Conservation (phyloP, 2,113 vertebrate species). For the Sula dactylatra region DNA sequence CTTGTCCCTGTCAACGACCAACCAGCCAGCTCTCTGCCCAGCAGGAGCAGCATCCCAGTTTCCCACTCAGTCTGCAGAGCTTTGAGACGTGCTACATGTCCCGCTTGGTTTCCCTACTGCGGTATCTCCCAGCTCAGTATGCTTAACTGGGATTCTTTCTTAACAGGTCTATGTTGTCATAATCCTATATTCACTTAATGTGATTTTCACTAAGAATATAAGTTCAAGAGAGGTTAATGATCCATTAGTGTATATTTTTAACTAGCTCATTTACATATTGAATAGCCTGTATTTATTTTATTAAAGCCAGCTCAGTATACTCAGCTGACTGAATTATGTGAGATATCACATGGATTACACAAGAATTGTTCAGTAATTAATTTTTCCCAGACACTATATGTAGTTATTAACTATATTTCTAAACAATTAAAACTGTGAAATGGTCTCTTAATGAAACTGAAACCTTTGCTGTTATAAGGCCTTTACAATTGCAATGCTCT, state of each 20-base stretch:
- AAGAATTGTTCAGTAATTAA: slow-evolving; percentile 7
- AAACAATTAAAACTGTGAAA: slow-evolving; percentile 25
- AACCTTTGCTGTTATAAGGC: background rate
- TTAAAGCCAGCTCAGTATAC: slow-evolving; percentile 24
- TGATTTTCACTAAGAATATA: slow-evolving; percentile 45
- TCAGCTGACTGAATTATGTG: slow-evolving; percentile 23
- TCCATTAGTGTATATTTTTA: slow-evolving; percentile 61
- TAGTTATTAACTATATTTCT: slow-evolving; percentile 23
- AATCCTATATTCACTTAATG: slow-evolving; percentile 18
- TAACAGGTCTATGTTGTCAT: background rate
- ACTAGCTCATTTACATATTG: slow-evolving; percentile 45
- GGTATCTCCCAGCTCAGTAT: background rate
- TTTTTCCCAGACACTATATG: background rate
- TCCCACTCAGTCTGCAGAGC: background rate
- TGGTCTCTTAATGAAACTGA: background rate
- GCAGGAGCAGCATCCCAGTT: background rate
- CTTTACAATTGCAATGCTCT: background rate
- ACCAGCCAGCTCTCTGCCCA: background rate
- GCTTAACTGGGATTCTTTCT: background rate
- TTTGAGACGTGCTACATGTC: background rate
- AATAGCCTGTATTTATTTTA: slow-evolving; percentile 61
- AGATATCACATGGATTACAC: slow-evolving; percentile 38
- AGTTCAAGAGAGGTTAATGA: slow-evolving; percentile 66
- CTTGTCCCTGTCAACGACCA: background rate
- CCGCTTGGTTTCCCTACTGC: background rate